Base-by-base conservation (phyloP, 2,888 invertebrate genomes). In the Gortyna flavago region DNA sequence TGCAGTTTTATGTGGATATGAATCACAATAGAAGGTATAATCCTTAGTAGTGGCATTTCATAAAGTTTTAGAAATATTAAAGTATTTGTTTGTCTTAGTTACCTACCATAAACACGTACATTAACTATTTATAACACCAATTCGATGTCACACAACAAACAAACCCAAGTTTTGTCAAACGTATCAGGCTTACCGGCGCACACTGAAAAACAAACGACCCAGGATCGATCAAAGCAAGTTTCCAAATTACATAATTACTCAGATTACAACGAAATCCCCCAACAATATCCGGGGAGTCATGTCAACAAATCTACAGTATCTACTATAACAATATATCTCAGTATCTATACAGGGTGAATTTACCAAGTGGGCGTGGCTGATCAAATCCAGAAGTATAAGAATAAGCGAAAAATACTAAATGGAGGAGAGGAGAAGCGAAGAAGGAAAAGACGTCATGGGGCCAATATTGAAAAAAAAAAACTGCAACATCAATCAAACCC, bases 241-340 rank as follows among this genome's bases (percentile, higher is more conserved):
- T 16, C 48, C 57, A 79, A 85, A 87, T 80, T 64, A 79, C 62
- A 67, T 74, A n/a, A n/a, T n/a, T n/a, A 73, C 51, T 65, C 65
- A 66, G 75, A 85, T 84, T 80, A 81, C 77, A 72, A 68, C 73
- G 66, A 83, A 79, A 81, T 71, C 70, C 81, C 69, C 51, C 68
- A 75, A 78, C 83, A 86, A 86, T 83, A 85, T 83, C 78, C 83
- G 75, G 71, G 59, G 38, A 77, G 71, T 65, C 32, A 66, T 80
- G 83, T 81, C 82, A 85, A 85, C 81, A 86, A 71, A 79, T 74
- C 38, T 44, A 75, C 51, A 38, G 54, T 61, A 38, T 51, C 68
- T 35, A 29, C 21, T 70, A 41, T 41, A 41, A 35, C 4, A 44
- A 16, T 44, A 44, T 16, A 44, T 16, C 5, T 44, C 44, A 44